Conservation (phyloP, 2,888 invertebrate genomes). For the Caenorhabditis parvicauda region DNA sequence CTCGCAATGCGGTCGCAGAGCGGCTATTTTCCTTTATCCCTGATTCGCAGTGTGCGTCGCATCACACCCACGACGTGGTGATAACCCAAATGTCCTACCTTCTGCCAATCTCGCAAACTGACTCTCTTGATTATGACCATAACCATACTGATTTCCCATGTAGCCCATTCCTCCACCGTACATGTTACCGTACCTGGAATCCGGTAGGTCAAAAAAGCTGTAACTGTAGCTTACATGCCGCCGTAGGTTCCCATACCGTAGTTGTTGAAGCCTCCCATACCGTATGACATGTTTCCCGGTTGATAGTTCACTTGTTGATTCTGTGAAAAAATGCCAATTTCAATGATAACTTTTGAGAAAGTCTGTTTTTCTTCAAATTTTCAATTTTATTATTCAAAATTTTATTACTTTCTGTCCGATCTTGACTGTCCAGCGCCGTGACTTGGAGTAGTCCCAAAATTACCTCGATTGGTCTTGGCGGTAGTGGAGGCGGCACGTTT, state of each 20-base stretch:
- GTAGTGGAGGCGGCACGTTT: conserved; percentile 25
- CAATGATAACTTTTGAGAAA: conserved; percentile 12
- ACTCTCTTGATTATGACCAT: conserved; percentile 28
- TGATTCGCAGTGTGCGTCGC: no score
- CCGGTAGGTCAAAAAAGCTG: neutral
- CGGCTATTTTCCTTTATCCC: no score
- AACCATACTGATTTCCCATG: conserved; percentile 18
- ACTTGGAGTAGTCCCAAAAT: no score
- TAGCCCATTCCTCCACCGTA: conserved; percentile 10
- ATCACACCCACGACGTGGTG: no score
- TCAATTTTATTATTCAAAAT: neutral
- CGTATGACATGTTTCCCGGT: no score
- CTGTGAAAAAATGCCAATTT: conserved; percentile 11
- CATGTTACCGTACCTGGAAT: conserved; percentile 8
- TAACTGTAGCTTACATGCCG: neutral
- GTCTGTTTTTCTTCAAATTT: conserved; percentile 3
- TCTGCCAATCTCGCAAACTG: conserved; percentile 55
- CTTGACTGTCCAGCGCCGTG: no score
- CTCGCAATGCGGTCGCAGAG: no score
- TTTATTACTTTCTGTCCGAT: neutral
- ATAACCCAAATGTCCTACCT: no score
- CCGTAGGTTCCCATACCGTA: neutral
- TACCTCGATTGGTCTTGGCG: conserved; percentile 24
- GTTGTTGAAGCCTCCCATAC: neutral
- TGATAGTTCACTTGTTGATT: no score